Percentiles rank a stretch among this genome's conserved stretches.
Conservation (phyloP, 23 tunicate species). For the Trididemnum miniatum region DNA sequence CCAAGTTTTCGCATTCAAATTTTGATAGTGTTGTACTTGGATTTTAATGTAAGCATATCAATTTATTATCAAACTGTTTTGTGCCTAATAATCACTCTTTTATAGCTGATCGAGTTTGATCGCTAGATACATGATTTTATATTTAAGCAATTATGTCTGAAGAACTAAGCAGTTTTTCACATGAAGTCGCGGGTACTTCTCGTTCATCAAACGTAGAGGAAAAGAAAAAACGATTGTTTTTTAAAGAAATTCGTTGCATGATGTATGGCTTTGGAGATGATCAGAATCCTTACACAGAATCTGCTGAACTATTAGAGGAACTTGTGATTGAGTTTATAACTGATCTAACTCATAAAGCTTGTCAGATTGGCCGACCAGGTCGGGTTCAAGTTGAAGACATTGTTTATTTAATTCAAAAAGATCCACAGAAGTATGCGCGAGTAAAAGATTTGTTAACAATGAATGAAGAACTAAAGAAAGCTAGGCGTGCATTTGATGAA, state of each 20-base stretch:
- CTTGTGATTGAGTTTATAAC: conserved; percentile 94
- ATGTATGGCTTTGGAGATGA: conserved; percentile 99
- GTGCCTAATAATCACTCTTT: no score
- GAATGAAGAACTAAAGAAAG: conserved; percentile 98
- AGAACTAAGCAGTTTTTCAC: conserved; percentile 30
- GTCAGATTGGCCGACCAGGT: conserved; percentile 85
- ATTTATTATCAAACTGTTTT: no score
- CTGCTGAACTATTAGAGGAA: conserved; percentile 94
- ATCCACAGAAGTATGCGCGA: conserved; percentile 76
- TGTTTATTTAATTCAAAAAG: conserved; percentile 93
- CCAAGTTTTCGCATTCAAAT: no score
- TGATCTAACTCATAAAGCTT: conserved; percentile 79
- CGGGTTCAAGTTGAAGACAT: conserved; percentile 89
- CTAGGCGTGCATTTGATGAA: conserved; percentile 95
- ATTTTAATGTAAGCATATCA: no score
- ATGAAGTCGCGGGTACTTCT: conserved; percentile 30
- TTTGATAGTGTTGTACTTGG: no score
- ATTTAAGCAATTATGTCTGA: conserved; percentile 67
- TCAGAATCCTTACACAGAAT: conserved; percentile 98
- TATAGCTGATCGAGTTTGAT: no score
- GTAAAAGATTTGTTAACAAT: conserved; percentile 91
- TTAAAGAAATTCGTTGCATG: conserved; percentile 96
- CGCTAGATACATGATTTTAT: no score
- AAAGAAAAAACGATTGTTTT: conserved; percentile 71
- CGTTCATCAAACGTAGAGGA: conserved; percentile 45